These are phyloP conservation scores for Gryon sp. DNA, from an alignment of 1,140 invertebrate genomes.

Conservation along the genomic window DNA sequence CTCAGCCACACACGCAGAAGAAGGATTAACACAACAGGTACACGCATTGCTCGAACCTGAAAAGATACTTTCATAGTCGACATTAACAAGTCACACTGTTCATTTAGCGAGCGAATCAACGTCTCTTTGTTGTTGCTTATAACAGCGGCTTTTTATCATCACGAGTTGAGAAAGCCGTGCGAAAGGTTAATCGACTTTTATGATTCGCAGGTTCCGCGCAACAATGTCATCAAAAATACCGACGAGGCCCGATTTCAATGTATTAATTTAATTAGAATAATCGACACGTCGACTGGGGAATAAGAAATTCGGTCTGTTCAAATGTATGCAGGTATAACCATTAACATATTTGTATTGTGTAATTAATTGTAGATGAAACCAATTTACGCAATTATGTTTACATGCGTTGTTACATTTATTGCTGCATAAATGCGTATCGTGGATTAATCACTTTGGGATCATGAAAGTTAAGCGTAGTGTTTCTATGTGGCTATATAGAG, in stretches of 20 bases:
- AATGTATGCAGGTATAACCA: neutral
- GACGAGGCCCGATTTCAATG: conserved; percentile 15
- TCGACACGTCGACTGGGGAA: conserved; percentile 1
- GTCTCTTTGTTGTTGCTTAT: conserved; percentile 55
- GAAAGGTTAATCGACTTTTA: conserved; percentile 60
- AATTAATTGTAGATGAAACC: conserved; percentile 3
- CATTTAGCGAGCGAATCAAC: conserved; percentile 58
- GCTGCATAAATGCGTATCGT: too few species aligned
- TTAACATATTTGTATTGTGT: conserved; percentile 26
- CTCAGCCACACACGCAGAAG: conserved; percentile 59
- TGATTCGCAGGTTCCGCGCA: conserved; percentile 20
- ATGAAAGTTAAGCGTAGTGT: too few species aligned
- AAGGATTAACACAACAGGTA: conserved; percentile 55
- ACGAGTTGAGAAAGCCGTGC: conserved; percentile 26
- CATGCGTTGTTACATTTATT: too few species aligned
- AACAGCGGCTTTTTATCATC: conserved; percentile 44
- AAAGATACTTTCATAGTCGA: conserved; percentile 55
- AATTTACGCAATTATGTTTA: neutral
- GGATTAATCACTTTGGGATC: too few species aligned
- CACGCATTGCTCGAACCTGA: conserved; percentile 30
- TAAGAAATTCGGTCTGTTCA: neutral
- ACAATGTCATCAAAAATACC: conserved; percentile 53
- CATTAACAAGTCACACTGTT: conserved; percentile 60
- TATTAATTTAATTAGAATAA: conserved; percentile 55
- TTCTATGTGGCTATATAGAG: too few species aligned